Evolutionary conservation across 2,113 vertebrate species (phyloP), one percentile per base, ranked within the genome.

Genomic region (Crypturellus undulatus): DNA sequence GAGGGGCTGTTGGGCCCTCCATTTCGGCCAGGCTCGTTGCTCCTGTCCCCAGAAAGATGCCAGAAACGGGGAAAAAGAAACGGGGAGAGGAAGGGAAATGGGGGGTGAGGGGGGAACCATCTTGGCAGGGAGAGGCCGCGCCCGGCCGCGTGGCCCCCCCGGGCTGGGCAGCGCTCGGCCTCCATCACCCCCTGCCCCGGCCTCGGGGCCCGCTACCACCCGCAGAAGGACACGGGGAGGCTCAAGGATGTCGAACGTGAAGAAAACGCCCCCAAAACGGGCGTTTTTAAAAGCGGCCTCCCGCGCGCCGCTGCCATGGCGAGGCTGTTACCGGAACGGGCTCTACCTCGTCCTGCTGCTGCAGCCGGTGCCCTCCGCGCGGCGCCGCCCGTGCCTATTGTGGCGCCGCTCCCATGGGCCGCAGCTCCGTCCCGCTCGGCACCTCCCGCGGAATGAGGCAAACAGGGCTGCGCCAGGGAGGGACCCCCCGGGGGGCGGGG

Each of bases 401-500:
- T 90, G 75, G 65, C 9, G 49, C 81, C 25, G 49, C 36, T 8
- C 42, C 69, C 63, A 28, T 38, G 42, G 49, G 17, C 45, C 63
- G 1, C 10, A 51, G 16, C 43, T 18, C 28, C 52, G 36, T 3
- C 72, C 38, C 11, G 43, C 78, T 5, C 72, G 3, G 1, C 32
- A 8, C 68, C 87, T 36, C 2, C 60, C 87, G 34, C 80, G 60
- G 63, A 97, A 73, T 92, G 81, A 38, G 8, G 38, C 63, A 0
- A 8, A 7, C 62, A 15, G 4, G 47, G 69, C 52, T 64, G 40
- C 36, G 14, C n/a, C 84, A 2, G 65, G n/a, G 47, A 80, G 91
- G 87, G 91, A 72, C 96, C 86, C 82, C 28, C 79, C 69, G 47
- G 68, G 10, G 49, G 96, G 96, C 85, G 90, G 94, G 45, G 2